These are phyloP conservation scores for Oncopodura yosiiana DNA, from an alignment of 1,140 invertebrate genomes.

Conservation along the genomic window DNA sequence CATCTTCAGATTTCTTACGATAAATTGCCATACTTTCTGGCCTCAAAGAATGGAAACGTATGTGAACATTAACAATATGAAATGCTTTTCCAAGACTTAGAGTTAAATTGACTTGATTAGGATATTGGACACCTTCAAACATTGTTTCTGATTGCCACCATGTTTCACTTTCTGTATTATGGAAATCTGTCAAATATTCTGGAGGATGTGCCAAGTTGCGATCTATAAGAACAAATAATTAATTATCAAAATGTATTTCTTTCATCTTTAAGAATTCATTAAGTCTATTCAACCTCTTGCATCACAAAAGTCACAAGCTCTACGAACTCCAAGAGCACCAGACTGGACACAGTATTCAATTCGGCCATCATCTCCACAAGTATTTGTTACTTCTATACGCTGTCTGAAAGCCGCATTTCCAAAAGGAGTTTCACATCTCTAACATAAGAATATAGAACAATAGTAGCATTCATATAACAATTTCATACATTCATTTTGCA, in stretches of 20 bases:
- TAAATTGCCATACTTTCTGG: constrained; percentile 97
- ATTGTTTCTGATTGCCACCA: constrained; percentile 99
- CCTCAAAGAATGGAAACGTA: constrained; percentile 86
- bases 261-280: too few species aligned
- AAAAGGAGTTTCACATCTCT: constrained; percentile 91
- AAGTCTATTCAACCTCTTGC: constrained; percentile 40
- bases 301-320: constrained; percentile 55
- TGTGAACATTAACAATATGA: constrained; percentile 90
- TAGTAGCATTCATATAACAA: not conserved
- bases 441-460: constrained; percentile 1
- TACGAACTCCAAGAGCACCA: constrained; percentile 45
- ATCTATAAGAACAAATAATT: too few species aligned
- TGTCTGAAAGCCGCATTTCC: constrained; percentile 88
- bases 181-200: constrained; percentile 79
- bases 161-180: constrained; percentile 77
- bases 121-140: constrained; percentile 80
- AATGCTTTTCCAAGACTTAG: constrained; percentile 86
- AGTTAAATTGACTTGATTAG: constrained; percentile 84
- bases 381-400: constrained; percentile 84
- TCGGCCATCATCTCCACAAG: constrained; percentile 69
- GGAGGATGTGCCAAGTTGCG: constrained; percentile 70
- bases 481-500: too few species aligned
- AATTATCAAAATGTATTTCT: too few species aligned
- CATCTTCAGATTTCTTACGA: constrained; percentile 67
- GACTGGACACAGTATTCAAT: constrained; percentile 86